A percentile compares a stretch with the other conserved stretches of the same genome.
Evolutionary conservation across 92 coral and sea anemone species (phyloP).

Genomic region (Ricordea florida): DNA sequence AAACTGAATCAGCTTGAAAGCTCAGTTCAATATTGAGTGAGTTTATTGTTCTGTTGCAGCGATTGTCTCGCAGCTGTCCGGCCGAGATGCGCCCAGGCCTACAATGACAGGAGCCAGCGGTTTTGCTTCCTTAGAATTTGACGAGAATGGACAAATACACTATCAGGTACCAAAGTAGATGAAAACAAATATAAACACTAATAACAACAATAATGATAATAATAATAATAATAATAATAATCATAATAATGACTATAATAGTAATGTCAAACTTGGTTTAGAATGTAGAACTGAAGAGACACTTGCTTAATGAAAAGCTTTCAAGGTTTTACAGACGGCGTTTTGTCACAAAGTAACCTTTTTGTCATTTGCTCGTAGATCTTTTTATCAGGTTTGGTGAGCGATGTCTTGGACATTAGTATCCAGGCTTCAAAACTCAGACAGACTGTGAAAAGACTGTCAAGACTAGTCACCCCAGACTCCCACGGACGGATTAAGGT

Average conservation of each 20-base stretch:
- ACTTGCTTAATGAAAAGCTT: background rate
- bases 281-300: too few species aligned
- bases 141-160: conserved; percentile 54
- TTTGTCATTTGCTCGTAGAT: conserved; percentile 54
- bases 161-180: too few species aligned
- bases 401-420: conserved; percentile 62
- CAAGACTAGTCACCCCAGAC: conserved; percentile 47
- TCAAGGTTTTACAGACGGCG: background rate
- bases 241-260: too few species aligned
- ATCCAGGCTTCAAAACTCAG: conserved; percentile 64
- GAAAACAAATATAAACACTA: too few species aligned
- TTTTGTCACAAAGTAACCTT: conserved; percentile 13
- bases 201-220: too few species aligned
- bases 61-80: conserved; percentile 67
- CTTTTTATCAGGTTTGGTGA: conserved; percentile 62
- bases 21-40: too few species aligned
- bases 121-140: conserved; percentile 56
- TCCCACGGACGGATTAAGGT: conserved; percentile 70
- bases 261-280: too few species aligned
- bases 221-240: too few species aligned
- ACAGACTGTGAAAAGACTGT: conserved; percentile 60
- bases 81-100: conserved; percentile 78
- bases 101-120: conserved; percentile 93
- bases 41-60: conserved; percentile 24
- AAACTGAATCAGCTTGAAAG: too few species aligned